These are phyloP conservation scores for Villa cingulata DNA, from an alignment of 2,888 invertebrate genomes.

Conservation along the genomic window DNA sequence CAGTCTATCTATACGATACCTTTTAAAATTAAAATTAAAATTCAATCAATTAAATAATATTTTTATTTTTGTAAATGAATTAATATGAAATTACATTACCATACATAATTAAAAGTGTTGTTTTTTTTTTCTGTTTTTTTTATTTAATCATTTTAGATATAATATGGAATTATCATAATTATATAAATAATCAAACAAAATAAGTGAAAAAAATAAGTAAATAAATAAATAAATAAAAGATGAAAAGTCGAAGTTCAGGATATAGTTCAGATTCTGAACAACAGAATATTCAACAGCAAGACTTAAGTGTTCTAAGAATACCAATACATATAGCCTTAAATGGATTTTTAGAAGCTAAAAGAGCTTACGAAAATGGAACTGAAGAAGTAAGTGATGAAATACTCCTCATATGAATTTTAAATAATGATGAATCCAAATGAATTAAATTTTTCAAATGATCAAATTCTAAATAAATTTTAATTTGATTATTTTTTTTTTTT, in stretches of 20 bases:
- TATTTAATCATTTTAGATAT: no score
- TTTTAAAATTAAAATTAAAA: no score
- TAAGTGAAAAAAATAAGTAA: neutral
- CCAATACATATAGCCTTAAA: slow-evolving; percentile 56
- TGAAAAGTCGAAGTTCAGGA: slow-evolving; percentile 18
- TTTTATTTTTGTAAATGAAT: no score
- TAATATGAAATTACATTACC: no score
- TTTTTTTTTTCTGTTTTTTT: no score
- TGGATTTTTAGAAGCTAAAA: slow-evolving; percentile 55
- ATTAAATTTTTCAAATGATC: neutral
- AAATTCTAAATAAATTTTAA: neutral
- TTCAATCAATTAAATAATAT: no score
- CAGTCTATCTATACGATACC: no score
- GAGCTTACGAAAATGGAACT: slow-evolving; percentile 60
- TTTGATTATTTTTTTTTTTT: neutral
- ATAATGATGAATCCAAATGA: no score
- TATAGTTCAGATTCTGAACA: slow-evolving; percentile 29
- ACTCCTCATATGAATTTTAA: no score
- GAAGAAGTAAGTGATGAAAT: slow-evolving; percentile 45
- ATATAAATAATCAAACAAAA: neutral
- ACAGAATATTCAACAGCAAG: slow-evolving; percentile 33
- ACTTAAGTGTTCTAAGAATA: slow-evolving; percentile 45
- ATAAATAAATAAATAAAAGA: slow-evolving; percentile 3
- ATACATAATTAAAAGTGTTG: no score
- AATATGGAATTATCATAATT: no score